Base-by-base conservation (phyloP, 2,888 invertebrate species). In the Hetaerina titia region DNA sequence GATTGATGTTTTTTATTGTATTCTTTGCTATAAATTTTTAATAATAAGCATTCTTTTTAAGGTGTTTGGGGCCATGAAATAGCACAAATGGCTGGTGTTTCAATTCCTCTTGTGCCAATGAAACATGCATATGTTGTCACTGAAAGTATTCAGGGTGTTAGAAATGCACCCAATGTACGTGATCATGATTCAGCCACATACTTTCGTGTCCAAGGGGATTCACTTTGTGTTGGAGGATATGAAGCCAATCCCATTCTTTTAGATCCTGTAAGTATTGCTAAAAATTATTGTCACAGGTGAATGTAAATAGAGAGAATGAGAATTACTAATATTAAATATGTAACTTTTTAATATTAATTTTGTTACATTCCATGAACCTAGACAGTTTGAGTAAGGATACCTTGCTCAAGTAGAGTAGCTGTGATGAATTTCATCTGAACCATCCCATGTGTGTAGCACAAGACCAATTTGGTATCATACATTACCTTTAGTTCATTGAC, bases 61-160 rank as follows among this genome's bases (percentile, higher is more conserved):
- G 98, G 98, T 60, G 98, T 98, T 0, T 99, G 99, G 99, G 98
- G 98, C 0, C 97, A 98, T 8, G 97, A 98, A 95, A 97, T 99
- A 22, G 98, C 98, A 0, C 97, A 97, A 95, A 97, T 98, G 97
- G 98, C 98, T 0, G 98, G 98, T 1, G 96, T 98, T 0, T 96
- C 97, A 95, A 97, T 99, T 22, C 99, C 99, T 0, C 96, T 99
- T 64, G 97, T 98, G 19, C 98, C 99, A 0, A 98, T 99, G 97
- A 98, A 98, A 96, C 99, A 99, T 96, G 98, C 99, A 0, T 99
- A 99, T 96, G 98, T 99, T 9, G 98, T 99, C 0, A 98, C 98
- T 1, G 98, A 99, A 95, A 97, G 97, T 0, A 98, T 99, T 22
- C 97, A 98, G 0, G 98, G 98, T 95, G 97, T 98, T 0, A 97